Conservation (phyloP, 2,888 invertebrate species). For the Andrena haemorrhoa region DNA sequence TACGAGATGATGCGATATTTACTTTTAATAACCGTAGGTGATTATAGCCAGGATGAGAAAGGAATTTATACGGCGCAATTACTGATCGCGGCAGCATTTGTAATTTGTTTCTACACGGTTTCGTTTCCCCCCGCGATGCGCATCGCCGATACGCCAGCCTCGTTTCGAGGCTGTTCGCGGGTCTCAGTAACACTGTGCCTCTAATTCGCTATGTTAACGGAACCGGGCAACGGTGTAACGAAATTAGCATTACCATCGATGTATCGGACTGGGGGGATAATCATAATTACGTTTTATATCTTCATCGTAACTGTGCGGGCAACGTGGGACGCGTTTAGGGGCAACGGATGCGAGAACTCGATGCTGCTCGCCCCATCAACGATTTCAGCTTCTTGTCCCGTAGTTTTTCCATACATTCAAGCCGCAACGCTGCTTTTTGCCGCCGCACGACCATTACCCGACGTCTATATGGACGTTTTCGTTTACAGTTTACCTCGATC, state of each 20-base stretch:
- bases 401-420: slow-evolving; percentile 17
- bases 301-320: slow-evolving; percentile 17
- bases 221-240: slow-evolving; percentile 18
- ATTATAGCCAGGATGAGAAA: slow-evolving; percentile 9
- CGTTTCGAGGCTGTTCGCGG: neutral
- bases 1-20: slow-evolving; percentile 19
- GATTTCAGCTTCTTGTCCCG: slow-evolving; percentile 35
- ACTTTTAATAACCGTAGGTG: slow-evolving; percentile 34
- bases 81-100: neutral
- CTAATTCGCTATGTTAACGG: slow-evolving; percentile 9
- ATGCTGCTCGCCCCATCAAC: slow-evolving; percentile 9
- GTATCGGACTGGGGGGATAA: slow-evolving; percentile 21
- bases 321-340: neutral
- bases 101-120: neutral
- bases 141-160: neutral
- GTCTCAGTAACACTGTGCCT: slow-evolving; percentile 3
- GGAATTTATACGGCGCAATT: slow-evolving; percentile 28
- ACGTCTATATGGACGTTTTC: slow-evolving; percentile 22
- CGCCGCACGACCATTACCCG: slow-evolving; percentile 8
- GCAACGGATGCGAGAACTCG: slow-evolving; percentile 18
- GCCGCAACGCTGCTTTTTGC: neutral
- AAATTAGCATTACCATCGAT: slow-evolving; percentile 18
- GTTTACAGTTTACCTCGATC: slow-evolving; percentile 34
- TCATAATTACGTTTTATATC: slow-evolving; percentile 43
- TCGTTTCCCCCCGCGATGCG: neutral